phyloP scores from a whole-genome alignment of 2,797 vertebrate species.

The Sebastes diploproa region DNA sequence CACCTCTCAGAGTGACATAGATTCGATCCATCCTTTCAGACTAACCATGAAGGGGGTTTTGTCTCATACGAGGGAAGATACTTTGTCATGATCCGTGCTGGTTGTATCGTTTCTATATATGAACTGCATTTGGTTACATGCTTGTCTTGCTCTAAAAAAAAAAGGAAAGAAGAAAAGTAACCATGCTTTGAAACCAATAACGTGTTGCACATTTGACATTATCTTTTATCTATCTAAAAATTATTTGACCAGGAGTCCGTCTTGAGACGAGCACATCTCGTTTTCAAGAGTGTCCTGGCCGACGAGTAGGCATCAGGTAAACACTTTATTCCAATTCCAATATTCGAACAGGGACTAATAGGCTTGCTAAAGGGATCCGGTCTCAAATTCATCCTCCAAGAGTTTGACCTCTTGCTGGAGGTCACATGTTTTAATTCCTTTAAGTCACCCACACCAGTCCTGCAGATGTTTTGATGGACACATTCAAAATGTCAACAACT shows the following conservation, averaged over 20 bases:
- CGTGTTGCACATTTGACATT: constrained; percentile 86
- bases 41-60: constrained; percentile 81
- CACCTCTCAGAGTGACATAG: constrained; percentile 69
- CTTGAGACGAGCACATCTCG: constrained; percentile 91
- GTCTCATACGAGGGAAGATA: constrained; percentile 87
- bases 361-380: constrained; percentile 74
- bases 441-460: constrained; percentile 63
- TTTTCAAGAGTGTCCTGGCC: constrained; percentile 91
- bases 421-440: constrained; percentile 66
- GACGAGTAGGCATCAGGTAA: constrained; percentile 89
- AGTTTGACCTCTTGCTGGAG: constrained; percentile 66
- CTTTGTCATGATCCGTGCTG: constrained; percentile 86
- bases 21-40: constrained; percentile 71
- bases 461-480: constrained; percentile 60
- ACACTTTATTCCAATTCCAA: constrained; percentile 84
- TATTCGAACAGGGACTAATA: constrained; percentile 79
- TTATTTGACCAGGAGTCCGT: constrained; percentile 90
- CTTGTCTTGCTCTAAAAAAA: constrained; percentile 77
- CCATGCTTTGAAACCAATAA: constrained; percentile 85
- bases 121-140: constrained; percentile 85
- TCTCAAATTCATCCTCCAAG: constrained; percentile 70
- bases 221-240: constrained; percentile 89
- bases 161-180: constrained; percentile 72
- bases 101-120: constrained; percentile 84
- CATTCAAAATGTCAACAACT: constrained; percentile 53